Base-by-base conservation (phyloP, 2,888 invertebrate genomes). In the Zygogramma bicolorata region DNA sequence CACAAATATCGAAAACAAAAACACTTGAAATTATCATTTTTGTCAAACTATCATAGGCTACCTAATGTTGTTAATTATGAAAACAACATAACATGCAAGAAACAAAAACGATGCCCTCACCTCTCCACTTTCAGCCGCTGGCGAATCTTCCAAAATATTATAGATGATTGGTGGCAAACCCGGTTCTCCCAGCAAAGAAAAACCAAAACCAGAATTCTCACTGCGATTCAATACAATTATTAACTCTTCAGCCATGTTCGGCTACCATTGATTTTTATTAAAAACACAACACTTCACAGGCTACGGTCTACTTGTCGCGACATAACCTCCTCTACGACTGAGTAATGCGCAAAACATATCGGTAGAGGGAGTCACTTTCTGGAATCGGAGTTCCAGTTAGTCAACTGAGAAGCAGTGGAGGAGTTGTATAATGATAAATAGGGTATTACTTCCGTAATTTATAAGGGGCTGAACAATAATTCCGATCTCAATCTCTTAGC, bases 161-260 rank as follows among this genome's bases (percentile, higher is more conserved):
- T 96, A 96, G 88, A 97, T 95, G 87, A 97, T 95, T 87, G 96
- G 96, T 86, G 96, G 96, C 88, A 95, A 92, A 88, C 95, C 96
- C 86, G 95, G 95, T 88, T 95, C 94, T 81, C 96, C 95, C 86
- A 96, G 91, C 85, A 97, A 90, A 84, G 96, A 96, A 90, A 97
- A 96, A 84, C 97, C 97, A 87, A 96, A 94, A 86, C 96, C 95
- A 88, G 93, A 91, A 89, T 93, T 92, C 90, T 95, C 95, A 91
- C 93, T 94, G 87, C 94, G 93, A 89, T 92, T 94, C 89, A 95
- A 91, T 89, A 94, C 94, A 90, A 95, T 95, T 90, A 93, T 92
- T 90, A 95, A 91, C 91, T 95, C 95, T 91, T 95, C 95, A 92
- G 94, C 95, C 94, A 94, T 94, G 90, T 83, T 85, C 83, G 78